A percentile compares a stretch with the other conserved stretches of the same genome.
These are phyloP conservation scores for Darevskia nairensis DNA, from an alignment of 2,797 vertebrate genomes.

Conservation along the genomic window DNA sequence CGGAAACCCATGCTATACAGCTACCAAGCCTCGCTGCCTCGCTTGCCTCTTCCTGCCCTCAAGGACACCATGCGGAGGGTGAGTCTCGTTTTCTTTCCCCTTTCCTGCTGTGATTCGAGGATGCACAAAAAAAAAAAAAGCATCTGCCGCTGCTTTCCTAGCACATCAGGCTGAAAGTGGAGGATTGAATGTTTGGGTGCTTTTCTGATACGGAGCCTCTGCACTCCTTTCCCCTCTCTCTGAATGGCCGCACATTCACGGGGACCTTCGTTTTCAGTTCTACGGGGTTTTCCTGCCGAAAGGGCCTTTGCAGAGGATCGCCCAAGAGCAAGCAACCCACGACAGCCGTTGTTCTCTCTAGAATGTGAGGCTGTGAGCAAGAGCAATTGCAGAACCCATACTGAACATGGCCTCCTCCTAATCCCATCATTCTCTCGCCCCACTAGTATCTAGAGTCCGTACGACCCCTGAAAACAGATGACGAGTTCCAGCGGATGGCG, in stretches of 20 bases:
- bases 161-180: not conserved
- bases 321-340: too few species aligned
- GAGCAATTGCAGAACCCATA: not conserved
- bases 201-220: not conserved
- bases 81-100: slow-evolving; percentile 23
- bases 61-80: slow-evolving; percentile 89
- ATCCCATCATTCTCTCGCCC: not conserved
- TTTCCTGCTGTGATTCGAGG: not conserved
- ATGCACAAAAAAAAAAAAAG: not conserved
- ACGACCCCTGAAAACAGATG: slow-evolving; percentile 82
- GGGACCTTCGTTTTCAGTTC: not conserved
- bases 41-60: slow-evolving; percentile 86
- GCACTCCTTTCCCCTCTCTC: not conserved
- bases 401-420: not conserved
- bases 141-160: not conserved
- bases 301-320: not conserved
- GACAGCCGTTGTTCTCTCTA: not conserved
- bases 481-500: slow-evolving; percentile 79
- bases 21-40: slow-evolving; percentile 90
- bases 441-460: slow-evolving; percentile 88
- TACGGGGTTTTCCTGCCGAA: not conserved
- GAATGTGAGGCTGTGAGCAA: not conserved
- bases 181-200: not conserved
- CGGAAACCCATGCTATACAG: slow-evolving; percentile 90
- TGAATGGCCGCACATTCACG: not conserved